phyloP scores from a whole-genome alignment of 2,888 invertebrate genomes.

The Metalampra italica region DNA sequence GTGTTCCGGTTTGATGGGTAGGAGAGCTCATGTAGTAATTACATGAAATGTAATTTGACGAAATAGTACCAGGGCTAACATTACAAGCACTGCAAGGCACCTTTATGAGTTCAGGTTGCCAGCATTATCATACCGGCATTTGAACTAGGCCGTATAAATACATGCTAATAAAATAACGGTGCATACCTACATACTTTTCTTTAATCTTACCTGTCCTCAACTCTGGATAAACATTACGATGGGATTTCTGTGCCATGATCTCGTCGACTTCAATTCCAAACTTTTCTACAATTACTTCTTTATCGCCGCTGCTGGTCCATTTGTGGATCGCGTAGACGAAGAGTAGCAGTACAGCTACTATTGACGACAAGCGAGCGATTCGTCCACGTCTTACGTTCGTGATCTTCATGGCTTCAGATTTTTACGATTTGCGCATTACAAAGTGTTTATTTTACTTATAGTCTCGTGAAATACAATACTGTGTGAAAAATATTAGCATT shows the following conservation, averaged over 20 bases:
- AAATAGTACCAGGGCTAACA: too few relatives aligned
- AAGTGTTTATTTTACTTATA: neutral
- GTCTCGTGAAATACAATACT: neutral
- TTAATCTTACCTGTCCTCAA: slow-evolving; percentile 51
- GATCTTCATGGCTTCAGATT: slow-evolving; percentile 68
- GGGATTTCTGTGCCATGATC: slow-evolving; percentile 39
- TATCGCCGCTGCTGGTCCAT: slow-evolving; percentile 72
- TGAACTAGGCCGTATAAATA: neutral
- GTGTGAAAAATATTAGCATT: neutral
- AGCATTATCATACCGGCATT: neutral
- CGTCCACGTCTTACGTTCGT: slow-evolving; percentile 80
- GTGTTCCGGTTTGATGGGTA: too few relatives aligned
- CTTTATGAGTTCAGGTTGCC: too few relatives aligned
- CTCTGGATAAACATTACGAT: slow-evolving; percentile 57
- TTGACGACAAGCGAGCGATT: slow-evolving; percentile 73
- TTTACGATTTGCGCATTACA: slow-evolving; percentile 9
- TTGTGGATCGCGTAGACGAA: slow-evolving; percentile 81
- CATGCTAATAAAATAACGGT: neutral
- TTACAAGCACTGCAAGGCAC: too few relatives aligned
- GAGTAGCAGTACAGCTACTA: slow-evolving; percentile 75
- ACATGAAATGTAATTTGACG: too few relatives aligned
- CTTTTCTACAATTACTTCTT: slow-evolving; percentile 16
- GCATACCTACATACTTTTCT: slow-evolving; percentile 3
- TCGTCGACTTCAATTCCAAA: slow-evolving; percentile 17
- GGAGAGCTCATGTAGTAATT: too few relatives aligned